Evolutionary conservation across 2,113 vertebrate species (phyloP).

Genomic region (Pterocles orientalis): DNA sequence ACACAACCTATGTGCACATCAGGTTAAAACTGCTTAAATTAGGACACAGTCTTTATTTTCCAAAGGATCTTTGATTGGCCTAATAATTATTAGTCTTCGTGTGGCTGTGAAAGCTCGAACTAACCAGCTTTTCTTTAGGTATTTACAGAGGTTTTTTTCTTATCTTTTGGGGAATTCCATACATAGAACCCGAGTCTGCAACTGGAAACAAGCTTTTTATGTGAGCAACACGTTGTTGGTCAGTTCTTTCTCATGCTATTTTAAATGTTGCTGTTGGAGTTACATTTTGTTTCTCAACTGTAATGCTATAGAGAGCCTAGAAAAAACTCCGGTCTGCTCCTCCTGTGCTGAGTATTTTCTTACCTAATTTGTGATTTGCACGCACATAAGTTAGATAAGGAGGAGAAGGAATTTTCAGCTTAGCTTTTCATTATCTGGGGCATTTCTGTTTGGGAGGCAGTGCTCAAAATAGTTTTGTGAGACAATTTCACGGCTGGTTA

Average conservation of each 20-base stretch:
- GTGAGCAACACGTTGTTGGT: neutral
- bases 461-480: neutral
- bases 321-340: neutral
- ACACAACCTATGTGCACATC: rapidly evolving
- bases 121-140: neutral
- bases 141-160: neutral
- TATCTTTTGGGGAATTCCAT: neutral
- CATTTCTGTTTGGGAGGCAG: rapidly evolving
- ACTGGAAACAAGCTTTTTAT: rapidly evolving
- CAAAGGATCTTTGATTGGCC: neutral
- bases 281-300: neutral
- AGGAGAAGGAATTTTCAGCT: neutral
- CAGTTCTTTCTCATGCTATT: neutral
- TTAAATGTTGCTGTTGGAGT: neutral
- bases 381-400: neutral
- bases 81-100: neutral
- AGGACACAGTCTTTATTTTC: neutral
- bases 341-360: neutral
- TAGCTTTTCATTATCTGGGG: neutral
- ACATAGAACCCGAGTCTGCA: neutral
- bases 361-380: neutral
- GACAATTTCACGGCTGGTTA: neutral
- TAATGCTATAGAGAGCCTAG: too few species aligned
- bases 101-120: neutral
- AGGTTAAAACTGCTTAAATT: neutral